Percentiles rank a stretch among this genome's conserved stretches.
Evolutionary conservation across 2,113 vertebrate genomes (phyloP).

Genomic region (Hippocampus zosterae): DNA sequence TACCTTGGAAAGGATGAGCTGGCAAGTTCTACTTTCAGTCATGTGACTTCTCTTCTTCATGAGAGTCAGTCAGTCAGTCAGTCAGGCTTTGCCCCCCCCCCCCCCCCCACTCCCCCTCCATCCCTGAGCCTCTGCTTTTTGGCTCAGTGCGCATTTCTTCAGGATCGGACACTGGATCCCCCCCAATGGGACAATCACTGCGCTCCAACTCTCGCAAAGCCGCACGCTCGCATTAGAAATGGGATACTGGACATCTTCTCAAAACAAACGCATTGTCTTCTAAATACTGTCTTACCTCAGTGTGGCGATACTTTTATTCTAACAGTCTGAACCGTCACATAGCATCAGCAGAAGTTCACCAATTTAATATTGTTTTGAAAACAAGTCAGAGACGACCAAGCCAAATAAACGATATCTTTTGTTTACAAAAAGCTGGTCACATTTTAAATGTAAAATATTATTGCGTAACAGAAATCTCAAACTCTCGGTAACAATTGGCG

Average conservation of each 20-base stretch:
- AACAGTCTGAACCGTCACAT: background rate
- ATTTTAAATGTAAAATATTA: too few species aligned
- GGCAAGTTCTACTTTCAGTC: conserved; percentile 19
- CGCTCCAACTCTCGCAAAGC: conserved; percentile 31
- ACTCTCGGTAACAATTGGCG: too few species aligned
- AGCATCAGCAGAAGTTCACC: too few species aligned
- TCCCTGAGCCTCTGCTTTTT: conserved; percentile 29
- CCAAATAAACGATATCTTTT: too few species aligned
- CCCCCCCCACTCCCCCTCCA: conserved; percentile 26
- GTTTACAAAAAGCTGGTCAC: too few species aligned
- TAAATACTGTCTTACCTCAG: background rate
- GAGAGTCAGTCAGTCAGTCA: conserved; percentile 17
- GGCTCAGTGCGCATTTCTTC: conserved; percentile 34
- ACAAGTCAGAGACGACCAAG: too few species aligned
- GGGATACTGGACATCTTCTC: background rate
- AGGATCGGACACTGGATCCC: conserved; percentile 50
- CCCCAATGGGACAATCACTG: conserved; percentile 30
- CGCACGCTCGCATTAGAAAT: background rate
- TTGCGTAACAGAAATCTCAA: too few species aligned
- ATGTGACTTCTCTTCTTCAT: background rate
- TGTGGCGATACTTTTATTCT: background rate
- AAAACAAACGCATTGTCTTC: background rate
- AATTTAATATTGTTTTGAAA: too few species aligned
- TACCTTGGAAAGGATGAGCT: conserved; percentile 25
- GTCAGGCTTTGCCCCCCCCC: conserved; percentile 18